Evolutionary conservation across 2,113 vertebrate genomes (phyloP).

Genomic region (Pseudopodoces humilis): DNA sequence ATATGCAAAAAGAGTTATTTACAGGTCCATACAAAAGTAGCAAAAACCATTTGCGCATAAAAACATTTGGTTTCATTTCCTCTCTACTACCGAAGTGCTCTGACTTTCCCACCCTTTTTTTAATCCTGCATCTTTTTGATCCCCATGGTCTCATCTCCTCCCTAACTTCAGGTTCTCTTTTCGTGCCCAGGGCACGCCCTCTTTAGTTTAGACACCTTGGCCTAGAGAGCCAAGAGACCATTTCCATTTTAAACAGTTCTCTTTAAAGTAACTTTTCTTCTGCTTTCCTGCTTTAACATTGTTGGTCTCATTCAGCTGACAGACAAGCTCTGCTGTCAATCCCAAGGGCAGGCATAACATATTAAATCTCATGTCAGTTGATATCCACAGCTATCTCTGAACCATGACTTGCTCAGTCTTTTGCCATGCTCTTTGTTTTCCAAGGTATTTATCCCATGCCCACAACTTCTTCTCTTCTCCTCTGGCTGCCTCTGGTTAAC

Average conservation of each 20-base stretch:
- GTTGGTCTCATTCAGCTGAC: background rate
- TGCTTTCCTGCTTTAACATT: background rate
- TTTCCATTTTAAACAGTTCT: background rate
- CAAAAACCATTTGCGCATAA: background rate
- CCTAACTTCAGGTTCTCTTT: background rate
- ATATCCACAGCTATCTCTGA: background rate
- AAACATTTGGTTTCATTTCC: background rate
- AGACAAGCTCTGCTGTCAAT: background rate
- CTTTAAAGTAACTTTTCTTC: background rate
- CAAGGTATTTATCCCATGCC: background rate
- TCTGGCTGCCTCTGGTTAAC: background rate
- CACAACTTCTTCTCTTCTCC: background rate
- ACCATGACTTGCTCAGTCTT: background rate
- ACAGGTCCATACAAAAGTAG: background rate
- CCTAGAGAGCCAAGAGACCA: background rate
- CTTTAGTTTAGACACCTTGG: background rate
- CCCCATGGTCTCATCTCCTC: background rate
- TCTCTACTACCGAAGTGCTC: background rate
- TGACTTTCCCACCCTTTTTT: background rate
- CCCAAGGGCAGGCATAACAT: background rate
- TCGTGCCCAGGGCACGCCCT: background rate
- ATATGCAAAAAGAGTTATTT: constrained; percentile 43
- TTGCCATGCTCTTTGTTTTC: background rate
- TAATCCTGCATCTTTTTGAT: background rate
- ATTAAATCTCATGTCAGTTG: background rate